These are phyloP conservation scores for Calliopsis andreniformis DNA, from an alignment of 1,140 invertebrate genomes.

Conservation along the genomic window DNA sequence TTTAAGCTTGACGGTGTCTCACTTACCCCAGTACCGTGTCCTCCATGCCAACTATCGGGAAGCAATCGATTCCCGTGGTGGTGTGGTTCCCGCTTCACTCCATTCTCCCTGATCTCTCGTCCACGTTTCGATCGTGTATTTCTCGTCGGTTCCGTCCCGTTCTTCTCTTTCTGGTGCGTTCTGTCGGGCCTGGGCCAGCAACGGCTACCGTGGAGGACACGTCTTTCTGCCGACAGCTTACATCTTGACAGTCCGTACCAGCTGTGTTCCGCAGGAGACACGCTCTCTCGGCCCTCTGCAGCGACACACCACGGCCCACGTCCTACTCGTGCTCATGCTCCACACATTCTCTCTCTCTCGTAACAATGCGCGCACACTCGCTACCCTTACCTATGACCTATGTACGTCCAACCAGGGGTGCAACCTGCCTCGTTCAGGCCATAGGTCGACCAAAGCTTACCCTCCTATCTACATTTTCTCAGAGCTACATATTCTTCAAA, in stretches of 20 bases:
- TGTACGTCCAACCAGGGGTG: conserved; percentile 15
- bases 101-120: conserved; percentile 42
- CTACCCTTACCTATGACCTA: conserved; percentile 26
- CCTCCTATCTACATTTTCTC: conserved; percentile 24
- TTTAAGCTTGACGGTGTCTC: conserved; percentile 2
- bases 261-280: conserved; percentile 55
- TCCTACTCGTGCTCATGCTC: conserved; percentile 47
- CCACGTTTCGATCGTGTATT: not conserved
- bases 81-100: conserved; percentile 57
- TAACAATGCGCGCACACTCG: conserved; percentile 48
- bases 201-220: conserved; percentile 39
- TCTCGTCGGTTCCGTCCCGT: not conserved
- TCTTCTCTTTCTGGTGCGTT: not conserved
- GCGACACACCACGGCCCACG: conserved; percentile 48
- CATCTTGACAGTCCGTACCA: conserved; percentile 59
- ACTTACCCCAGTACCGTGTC: conserved; percentile 62
- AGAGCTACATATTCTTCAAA: no score
- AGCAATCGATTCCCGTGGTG: conserved; percentile 59
- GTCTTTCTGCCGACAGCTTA: conserved; percentile 43
- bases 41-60: conserved; percentile 62
- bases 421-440: not conserved
- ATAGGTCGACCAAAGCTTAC: not conserved
- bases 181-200: conserved; percentile 46
- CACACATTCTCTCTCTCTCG: not conserved
- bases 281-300: conserved; percentile 55